Conservation (phyloP, 2,888 invertebrate species). For the Notodonta ziczac region DNA sequence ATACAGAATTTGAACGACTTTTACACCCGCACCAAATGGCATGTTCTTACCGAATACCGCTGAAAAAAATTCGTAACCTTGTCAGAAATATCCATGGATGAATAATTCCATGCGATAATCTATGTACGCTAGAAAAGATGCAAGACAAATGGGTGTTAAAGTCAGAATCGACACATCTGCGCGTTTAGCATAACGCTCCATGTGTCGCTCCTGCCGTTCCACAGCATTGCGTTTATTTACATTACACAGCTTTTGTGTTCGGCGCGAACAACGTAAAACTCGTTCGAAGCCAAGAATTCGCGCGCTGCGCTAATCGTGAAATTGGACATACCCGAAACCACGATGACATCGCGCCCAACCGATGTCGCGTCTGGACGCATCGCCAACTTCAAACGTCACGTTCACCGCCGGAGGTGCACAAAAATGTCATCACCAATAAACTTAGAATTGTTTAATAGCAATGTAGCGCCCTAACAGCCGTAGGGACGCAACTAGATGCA, state of each 20-base stretch:
- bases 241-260: conserved; percentile 33
- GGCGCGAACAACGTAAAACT: conserved; percentile 41
- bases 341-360: conserved; percentile 61
- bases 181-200: conserved; percentile 16
- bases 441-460: conserved; percentile 47
- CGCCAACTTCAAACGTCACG: conserved; percentile 66
- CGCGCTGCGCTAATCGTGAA: conserved; percentile 47
- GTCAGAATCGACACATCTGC: not conserved
- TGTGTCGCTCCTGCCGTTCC: conserved; percentile 31
- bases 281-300: conserved; percentile 51
- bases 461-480: conserved; percentile 60
- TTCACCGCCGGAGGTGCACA: conserved; percentile 43
- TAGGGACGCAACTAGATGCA: conserved; percentile 66
- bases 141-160: conserved; percentile 9
- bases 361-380: conserved; percentile 51
- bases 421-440: conserved; percentile 51
- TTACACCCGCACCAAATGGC: conserved; percentile 16
- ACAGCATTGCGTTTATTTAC: conserved; percentile 24
- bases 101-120: too few species aligned
- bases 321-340: conserved; percentile 75
- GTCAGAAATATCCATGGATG: too few species aligned
- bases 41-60: not conserved
- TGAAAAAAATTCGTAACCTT: too few species aligned
- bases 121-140: conserved; percentile 4
- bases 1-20: conserved; percentile 19